These are phyloP conservation scores for Aleadryas rufinucha DNA, from an alignment of 2,113 vertebrate species.

Conservation along the genomic window DNA sequence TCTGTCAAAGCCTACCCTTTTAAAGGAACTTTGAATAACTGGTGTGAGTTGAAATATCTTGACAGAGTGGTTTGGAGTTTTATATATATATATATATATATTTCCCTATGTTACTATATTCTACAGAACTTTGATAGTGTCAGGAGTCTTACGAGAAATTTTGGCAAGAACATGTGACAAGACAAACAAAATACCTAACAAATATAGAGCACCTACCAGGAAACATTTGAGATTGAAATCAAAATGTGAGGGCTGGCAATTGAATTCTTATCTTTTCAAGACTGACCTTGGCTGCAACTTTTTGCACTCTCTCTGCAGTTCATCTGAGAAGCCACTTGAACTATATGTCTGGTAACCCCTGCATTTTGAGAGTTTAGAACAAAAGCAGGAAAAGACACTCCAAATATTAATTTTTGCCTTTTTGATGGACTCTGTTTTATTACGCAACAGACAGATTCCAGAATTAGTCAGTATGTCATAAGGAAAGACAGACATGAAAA, in stretches of 20 bases:
- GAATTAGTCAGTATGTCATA: background rate
- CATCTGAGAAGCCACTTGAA: background rate
- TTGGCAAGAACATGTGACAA: background rate
- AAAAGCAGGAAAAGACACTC: slow-evolving; percentile 38
- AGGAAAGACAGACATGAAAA: background rate
- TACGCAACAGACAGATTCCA: background rate
- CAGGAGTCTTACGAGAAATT: background rate
- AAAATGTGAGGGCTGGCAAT: background rate
- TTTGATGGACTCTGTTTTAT: background rate
- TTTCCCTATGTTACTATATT: background rate
- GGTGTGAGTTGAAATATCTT: background rate
- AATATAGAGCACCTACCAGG: background rate
- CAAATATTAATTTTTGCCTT: background rate
- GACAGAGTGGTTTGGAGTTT: background rate
- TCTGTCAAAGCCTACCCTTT: background rate
- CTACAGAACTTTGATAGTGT: background rate
- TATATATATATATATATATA: background rate
- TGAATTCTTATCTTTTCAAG: background rate
- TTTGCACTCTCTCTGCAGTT: background rate
- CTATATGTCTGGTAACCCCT: background rate
- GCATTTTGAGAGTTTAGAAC: background rate
- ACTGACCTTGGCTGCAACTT: background rate
- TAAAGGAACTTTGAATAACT: background rate
- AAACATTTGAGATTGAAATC: background rate
- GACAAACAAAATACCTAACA: background rate